These are phyloP conservation scores for Drosophila colorata DNA, from an alignment of 2,888 invertebrate genomes.

Conservation along the genomic window DNA sequence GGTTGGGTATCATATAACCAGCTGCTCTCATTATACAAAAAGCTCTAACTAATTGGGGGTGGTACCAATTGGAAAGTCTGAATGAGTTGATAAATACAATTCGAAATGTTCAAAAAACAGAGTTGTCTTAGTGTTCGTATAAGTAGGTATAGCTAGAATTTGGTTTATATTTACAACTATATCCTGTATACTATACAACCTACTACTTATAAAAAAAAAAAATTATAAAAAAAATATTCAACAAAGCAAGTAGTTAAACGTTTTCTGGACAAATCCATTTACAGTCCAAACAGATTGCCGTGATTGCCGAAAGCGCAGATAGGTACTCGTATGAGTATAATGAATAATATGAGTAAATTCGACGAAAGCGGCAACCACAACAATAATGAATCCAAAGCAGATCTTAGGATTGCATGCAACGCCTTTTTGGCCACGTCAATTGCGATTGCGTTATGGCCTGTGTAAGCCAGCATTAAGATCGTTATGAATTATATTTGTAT, in stretches of 20 bases:
- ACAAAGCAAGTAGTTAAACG: background rate
- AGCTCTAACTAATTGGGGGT: too few species aligned
- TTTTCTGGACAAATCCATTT: background rate
- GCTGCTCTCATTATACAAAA: too few species aligned
- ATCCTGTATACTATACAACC: too few species aligned
- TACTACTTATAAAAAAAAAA: too few species aligned
- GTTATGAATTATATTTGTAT: conserved; percentile 27
- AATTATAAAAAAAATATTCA: background rate
- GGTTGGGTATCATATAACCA: too few species aligned
- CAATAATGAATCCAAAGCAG: conserved; percentile 11
- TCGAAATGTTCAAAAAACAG: too few species aligned
- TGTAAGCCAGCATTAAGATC: conserved; percentile 10
- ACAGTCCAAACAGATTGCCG: conserved; percentile 1
- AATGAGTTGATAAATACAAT: too few species aligned
- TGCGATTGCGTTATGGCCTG: conserved; percentile 36
- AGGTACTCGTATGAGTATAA: conserved; percentile 16
- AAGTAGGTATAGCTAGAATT: too few species aligned
- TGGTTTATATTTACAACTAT: too few species aligned
- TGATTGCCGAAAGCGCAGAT: conserved; percentile 4
- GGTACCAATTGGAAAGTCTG: too few species aligned
- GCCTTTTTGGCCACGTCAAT: conserved; percentile 26
- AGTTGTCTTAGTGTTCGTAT: too few species aligned
- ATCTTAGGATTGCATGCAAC: conserved; percentile 48
- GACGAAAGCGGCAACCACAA: conserved; percentile 1
- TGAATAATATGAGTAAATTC: conserved; percentile 19